Evolutionary conservation across 2,113 vertebrate species (phyloP).

Genomic region (Phocoena sinus): DNA sequence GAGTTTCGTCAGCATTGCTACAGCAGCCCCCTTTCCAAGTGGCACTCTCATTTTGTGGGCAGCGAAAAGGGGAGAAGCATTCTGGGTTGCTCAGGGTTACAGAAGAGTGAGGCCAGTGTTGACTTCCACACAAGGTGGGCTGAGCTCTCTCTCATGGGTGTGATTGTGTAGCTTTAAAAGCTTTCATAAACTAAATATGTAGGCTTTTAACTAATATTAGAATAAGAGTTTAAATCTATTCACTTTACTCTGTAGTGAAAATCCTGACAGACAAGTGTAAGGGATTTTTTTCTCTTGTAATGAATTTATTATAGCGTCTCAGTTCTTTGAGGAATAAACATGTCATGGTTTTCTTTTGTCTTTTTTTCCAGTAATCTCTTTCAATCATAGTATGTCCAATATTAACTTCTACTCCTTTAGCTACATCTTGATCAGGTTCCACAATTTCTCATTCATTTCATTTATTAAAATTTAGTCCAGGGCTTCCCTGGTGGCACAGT

Average conservation of each 20-base stretch:
- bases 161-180: background rate
- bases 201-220: background rate
- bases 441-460: background rate
- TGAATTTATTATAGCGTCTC: background rate
- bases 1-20: background rate
- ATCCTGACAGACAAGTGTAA: background rate
- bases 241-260: background rate
- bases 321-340: background rate
- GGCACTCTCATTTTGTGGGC: background rate
- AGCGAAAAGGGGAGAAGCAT: accelerated
- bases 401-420: no score
- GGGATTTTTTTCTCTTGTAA: background rate
- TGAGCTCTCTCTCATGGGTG: background rate
- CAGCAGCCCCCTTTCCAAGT: background rate
- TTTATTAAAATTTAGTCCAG: background rate
- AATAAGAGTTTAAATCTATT: background rate
- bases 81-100: background rate
- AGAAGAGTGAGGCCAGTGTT: no score
- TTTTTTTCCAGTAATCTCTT: background rate
- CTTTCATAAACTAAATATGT: background rate
- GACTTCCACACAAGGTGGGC: accelerated
- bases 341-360: background rate
- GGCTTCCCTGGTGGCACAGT: no score
- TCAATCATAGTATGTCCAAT: background rate
- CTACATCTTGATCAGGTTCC: background rate